Evolutionary conservation across 2,113 vertebrate species (phyloP).

Genomic region (Poicephalus meyeri): DNA sequence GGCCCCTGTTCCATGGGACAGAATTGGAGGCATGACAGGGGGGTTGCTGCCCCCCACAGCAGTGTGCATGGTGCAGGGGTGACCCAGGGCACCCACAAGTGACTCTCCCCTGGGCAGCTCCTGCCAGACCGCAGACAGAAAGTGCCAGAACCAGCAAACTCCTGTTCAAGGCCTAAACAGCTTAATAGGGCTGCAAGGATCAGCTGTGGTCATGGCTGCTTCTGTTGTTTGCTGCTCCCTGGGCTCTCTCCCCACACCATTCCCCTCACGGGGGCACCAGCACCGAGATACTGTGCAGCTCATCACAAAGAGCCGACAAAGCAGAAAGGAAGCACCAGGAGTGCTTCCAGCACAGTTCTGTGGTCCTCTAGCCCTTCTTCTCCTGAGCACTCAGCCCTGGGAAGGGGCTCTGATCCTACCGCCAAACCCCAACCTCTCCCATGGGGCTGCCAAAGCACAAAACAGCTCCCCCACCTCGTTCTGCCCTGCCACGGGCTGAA

Average conservation of each 20-base stretch:
- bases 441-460: not conserved
- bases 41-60: not conserved
- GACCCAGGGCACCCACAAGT: not conserved
- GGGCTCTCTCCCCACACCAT: rapidly evolving
- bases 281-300: rapidly evolving
- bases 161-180: rapidly evolving
- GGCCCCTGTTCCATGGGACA: rapidly evolving
- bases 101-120: not conserved
- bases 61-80: rapidly evolving
- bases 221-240: rapidly evolving
- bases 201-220: rapidly evolving
- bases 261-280: rapidly evolving
- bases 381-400: rapidly evolving
- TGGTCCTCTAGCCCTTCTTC: too few species aligned
- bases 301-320: rapidly evolving
- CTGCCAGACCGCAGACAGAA: not conserved
- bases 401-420: not conserved
- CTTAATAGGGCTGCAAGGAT: rapidly evolving
- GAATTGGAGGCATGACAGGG: rapidly evolving
- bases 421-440: not conserved
- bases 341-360: rapidly evolving
- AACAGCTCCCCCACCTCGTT: rapidly evolving
- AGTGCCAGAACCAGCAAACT: not conserved
- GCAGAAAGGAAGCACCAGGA: rapidly evolving
- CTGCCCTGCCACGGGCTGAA: rapidly evolving